A percentile compares a stretch with the other conserved stretches of the same genome.
phyloP scores from a whole-genome alignment of 1,140 invertebrate genomes.

The Saccostrea glomerata region DNA sequence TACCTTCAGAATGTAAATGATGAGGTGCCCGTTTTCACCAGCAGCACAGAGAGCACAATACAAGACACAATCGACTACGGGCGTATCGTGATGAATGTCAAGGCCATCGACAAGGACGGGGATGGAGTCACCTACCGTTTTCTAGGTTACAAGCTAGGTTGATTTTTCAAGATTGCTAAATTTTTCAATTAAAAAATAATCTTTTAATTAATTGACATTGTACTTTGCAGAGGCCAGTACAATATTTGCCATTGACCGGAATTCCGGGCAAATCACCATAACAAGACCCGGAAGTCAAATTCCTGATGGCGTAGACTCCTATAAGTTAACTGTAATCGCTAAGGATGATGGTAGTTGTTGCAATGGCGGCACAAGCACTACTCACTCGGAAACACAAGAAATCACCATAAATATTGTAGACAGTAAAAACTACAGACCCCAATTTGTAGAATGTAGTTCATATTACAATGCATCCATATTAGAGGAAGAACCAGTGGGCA shows the following conservation, averaged over 20 bases:
- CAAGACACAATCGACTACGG: neutral
- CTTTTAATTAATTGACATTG: neutral
- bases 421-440: constrained; percentile 19
- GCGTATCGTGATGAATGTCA: constrained; percentile 39
- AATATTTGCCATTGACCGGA: neutral
- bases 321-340: neutral
- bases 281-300: neutral
- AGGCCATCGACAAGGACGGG: constrained; percentile 36
- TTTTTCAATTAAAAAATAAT: neutral
- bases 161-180: neutral
- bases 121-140: constrained; percentile 23
- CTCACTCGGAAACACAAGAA: neutral
- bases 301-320: neutral
- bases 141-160: neutral
- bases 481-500: constrained; percentile 15
- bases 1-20: constrained; percentile 40
- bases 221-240: neutral
- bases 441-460: constrained; percentile 10
- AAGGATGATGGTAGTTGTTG: constrained; percentile 34
- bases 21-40: neutral
- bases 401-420: constrained; percentile 43
- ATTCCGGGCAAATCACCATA: constrained; percentile 2
- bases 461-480: constrained; percentile 19
- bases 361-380: neutral
- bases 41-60: constrained; percentile 2